Conservation (phyloP, 2,888 invertebrate species). For the Deroplatys truncata region DNA sequence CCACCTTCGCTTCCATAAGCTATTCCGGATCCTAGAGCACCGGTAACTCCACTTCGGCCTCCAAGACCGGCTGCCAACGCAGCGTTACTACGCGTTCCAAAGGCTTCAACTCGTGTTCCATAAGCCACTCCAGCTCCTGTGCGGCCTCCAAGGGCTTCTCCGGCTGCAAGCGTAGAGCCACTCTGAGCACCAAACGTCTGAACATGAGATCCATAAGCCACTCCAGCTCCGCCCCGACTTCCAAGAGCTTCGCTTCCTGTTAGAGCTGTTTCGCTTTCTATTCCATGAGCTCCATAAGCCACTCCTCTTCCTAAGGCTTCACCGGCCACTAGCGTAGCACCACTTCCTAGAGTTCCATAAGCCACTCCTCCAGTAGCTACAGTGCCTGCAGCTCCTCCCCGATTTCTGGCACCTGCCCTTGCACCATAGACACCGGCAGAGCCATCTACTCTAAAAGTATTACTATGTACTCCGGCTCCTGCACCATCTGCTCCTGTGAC, state of each 20-base stretch:
- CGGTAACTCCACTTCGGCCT: background rate
- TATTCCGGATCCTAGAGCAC: background rate
- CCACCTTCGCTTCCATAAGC: background rate
- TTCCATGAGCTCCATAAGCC: background rate
- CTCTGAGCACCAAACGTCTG: background rate
- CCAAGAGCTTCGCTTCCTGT: background rate
- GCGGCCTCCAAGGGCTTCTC: background rate
- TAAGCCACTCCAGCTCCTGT: background rate
- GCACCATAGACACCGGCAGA: too few species aligned
- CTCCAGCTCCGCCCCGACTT: background rate
- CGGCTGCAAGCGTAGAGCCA: background rate
- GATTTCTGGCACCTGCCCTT: background rate
- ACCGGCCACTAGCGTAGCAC: background rate
- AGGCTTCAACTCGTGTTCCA: background rate
- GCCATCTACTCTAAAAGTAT: background rate
- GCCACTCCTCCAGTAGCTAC: background rate
- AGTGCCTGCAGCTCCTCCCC: background rate
- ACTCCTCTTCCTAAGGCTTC: background rate
- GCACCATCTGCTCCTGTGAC: background rate
- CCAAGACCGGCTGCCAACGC: background rate
- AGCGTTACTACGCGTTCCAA: background rate
- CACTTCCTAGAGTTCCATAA: background rate
- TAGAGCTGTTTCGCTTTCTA: background rate
- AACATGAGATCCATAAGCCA: background rate
- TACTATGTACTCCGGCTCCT: background rate